Base-by-base conservation (phyloP, 1,140 invertebrate genomes). In the Drosophila orena region DNA sequence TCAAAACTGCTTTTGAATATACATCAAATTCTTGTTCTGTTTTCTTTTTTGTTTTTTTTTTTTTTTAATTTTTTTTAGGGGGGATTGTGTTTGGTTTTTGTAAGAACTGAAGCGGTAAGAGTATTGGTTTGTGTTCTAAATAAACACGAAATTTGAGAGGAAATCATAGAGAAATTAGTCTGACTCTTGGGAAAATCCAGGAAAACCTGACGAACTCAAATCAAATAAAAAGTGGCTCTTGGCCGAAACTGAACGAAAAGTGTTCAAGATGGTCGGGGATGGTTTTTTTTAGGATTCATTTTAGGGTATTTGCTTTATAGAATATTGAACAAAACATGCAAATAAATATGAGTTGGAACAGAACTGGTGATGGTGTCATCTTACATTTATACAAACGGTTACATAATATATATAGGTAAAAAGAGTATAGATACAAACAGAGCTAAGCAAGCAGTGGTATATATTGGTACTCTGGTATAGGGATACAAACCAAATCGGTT, bases 141-240 rank as follows among this genome's bases (percentile, higher is more conserved):
- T 60, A 72, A 71, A 61, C 35, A 64, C 44, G 37, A 57, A 69
- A 80, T 34, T 58, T 30, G 64, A 65, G 50, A 59, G 52, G 15
- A 84, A 88, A 88, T 86, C 50, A 81, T 74, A 75, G 49, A 34
- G 49, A 66, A 81, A 81, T 75, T 49, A 58, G 42, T 88, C 15
- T 64, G 61, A 56, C 50, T 56, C 20, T 35, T 53, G 59, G 55
- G 35, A 17, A 30, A 72, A 69, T 64, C 55, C 37, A 79, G 72
- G 72, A 57, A 76, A 75, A 74, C 50, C 70, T 40, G 43, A 74
- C 70, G 37, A 47, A 74, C 24, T 42, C 30, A 62, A 43, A 42
- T 42, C 20, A 62, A 74, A 54, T 11, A 10, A 53, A 47, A 46
- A 55, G 10, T 22, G 8, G 50, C 68, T 50, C 2, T 46, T 5